These are phyloP conservation scores for Trematomus loennbergii DNA, from an alignment of 2,113 vertebrate genomes.

Conservation along the genomic window DNA sequence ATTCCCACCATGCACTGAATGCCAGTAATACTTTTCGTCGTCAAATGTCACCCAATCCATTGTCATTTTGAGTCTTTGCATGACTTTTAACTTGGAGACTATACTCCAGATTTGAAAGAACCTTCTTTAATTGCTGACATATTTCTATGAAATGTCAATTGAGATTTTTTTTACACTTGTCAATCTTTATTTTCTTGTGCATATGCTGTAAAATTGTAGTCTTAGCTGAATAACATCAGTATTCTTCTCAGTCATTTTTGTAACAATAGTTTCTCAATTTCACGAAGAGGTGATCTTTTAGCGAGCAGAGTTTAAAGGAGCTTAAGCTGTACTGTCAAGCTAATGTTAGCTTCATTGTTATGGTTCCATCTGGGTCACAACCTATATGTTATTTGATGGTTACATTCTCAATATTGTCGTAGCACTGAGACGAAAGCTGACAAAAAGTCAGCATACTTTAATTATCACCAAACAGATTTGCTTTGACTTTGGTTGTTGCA, in stretches of 20 bases:
- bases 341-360: not conserved
- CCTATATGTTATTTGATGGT: not conserved
- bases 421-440: not conserved
- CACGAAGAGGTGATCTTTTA: not conserved
- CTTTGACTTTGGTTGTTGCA: too few relatives aligned
- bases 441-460: not conserved
- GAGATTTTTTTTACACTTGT: not conserved
- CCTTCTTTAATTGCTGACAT: too few relatives aligned
- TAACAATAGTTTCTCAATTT: not conserved
- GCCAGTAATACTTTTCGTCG: not conserved
- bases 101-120: too few relatives aligned
- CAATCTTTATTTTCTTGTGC: not conserved
- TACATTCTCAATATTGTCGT: not conserved
- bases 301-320: not conserved
- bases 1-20: not conserved
- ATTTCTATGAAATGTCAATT: too few relatives aligned
- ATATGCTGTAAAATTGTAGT: too few relatives aligned
- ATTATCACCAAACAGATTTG: too few relatives aligned
- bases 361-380: not conserved
- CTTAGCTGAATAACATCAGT: not conserved
- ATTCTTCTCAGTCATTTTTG: not conserved
- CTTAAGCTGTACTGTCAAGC: not conserved
- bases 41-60: not conserved
- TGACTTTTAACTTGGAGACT: not conserved
- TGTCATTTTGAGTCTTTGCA: not conserved